Evolutionary conservation across 2,113 vertebrate species (phyloP).

Genomic region (Myotis brandtii): DNA sequence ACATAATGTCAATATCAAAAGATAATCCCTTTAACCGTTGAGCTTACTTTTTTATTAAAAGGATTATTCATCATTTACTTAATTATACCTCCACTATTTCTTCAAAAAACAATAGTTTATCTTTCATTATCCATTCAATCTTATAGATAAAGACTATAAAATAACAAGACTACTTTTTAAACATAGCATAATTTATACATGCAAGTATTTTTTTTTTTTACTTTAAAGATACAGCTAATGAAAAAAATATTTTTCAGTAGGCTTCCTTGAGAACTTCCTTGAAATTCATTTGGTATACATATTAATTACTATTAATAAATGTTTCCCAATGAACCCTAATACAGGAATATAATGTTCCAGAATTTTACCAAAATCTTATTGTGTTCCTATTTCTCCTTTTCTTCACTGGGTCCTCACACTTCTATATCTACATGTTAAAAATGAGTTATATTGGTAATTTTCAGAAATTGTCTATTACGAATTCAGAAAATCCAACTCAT

Average conservation of each 20-base stretch:
- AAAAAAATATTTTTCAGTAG: slow-evolving; percentile 25
- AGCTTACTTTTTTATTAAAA: slow-evolving; percentile 16
- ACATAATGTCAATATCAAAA: background rate
- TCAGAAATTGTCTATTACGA: slow-evolving; percentile 37
- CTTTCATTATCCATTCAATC: background rate
- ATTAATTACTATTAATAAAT: background rate
- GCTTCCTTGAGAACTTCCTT: slow-evolving; percentile 35
- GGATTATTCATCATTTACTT: background rate
- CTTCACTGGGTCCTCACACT: background rate
- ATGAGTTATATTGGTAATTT: slow-evolving; percentile 28
- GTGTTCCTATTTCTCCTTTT: background rate
- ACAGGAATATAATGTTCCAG: background rate
- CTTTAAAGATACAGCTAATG: background rate
- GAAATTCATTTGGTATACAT: background rate
- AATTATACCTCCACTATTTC: background rate
- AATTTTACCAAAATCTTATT: background rate
- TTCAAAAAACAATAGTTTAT: background rate
- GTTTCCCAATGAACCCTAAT: background rate
- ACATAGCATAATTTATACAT: slow-evolving; percentile 1
- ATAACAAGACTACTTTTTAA: slow-evolving; percentile 40
- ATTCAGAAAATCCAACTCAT: background rate
- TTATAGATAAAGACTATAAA: slow-evolving; percentile 23
- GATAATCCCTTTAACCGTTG: slow-evolving; percentile 14
- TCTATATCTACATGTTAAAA: background rate
- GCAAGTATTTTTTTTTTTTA: background rate